These are phyloP conservation scores for Pocillopora grandis DNA, from an alignment of 92 coral and sea anemone species.

Conservation along the genomic window DNA sequence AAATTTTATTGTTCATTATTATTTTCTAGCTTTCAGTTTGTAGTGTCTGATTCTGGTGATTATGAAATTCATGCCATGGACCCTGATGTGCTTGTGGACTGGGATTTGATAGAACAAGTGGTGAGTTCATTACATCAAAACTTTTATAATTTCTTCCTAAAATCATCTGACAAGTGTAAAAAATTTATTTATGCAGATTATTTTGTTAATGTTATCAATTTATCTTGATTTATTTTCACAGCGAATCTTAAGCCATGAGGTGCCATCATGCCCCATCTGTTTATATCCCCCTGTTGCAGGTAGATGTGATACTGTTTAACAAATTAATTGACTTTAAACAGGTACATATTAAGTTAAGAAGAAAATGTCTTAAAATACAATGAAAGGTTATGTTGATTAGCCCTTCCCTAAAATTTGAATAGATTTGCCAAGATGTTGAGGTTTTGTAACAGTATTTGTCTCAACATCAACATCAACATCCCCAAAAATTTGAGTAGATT, in stretches of 20 bases:
- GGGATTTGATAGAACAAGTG: conserved; percentile 96
- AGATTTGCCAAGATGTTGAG: no score
- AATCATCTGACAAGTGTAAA: not conserved
- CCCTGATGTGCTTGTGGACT: conserved; percentile 94
- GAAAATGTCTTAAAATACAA: no score
- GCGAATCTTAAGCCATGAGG: conserved; percentile 92
- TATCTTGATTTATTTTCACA: conserved; percentile 31
- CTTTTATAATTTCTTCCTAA: not conserved
- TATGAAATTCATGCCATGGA: conserved; percentile 85
- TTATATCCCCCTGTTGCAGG: conserved; percentile 97
- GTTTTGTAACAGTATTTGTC: no score
- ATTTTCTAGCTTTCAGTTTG: conserved; percentile 86
- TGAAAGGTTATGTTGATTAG: no score
- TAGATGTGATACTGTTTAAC: conserved; percentile 6
- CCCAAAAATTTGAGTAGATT: no score
- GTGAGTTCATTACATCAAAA: conserved; percentile 44
- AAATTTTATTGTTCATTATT: not conserved
- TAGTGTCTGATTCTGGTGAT: conserved; percentile 88
- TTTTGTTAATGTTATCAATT: not conserved
- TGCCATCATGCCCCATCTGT: conserved; percentile 98
- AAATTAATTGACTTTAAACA: no score
- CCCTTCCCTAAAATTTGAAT: no score
- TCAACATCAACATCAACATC: no score
- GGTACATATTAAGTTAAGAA: no score
- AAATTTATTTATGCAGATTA: not conserved